Evolutionary conservation across 2,113 vertebrate genomes (phyloP), one percentile per base, ranked within the genome.

Genomic region (Sebastes fasciatus): DNA sequence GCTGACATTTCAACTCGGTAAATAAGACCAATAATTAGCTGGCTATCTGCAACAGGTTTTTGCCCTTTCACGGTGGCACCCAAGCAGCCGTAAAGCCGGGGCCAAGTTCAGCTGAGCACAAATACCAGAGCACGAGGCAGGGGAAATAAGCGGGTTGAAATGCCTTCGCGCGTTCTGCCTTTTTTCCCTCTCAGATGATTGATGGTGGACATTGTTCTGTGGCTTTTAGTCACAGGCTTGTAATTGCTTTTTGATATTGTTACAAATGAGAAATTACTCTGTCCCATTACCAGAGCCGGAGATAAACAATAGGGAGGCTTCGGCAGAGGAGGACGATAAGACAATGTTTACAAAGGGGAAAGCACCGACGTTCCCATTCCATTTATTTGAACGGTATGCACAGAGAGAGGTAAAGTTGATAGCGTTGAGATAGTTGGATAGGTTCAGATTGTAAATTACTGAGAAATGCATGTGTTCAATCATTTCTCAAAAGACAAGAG

Each of bases 171-270:
- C 6, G 72, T 80, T 58, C 55, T 81, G 84, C 78, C 86, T 87
- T 81, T 80, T 86, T 76, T 60, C 17, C 21, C 60, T 65, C 87
- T 68, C 73, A 21, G 34, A 79, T 95, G 95, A 95, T 94, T 92
- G 93, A 95, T 94, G 88, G 90, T 79, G 79, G 89, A 92, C 87
- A 92, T 94, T 95, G 93, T 95, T 94, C 91, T 79, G 80, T 88
- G 86, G 88, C 92, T 95, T 93, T 94, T 93, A 94, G 93, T 94
- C 90, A 87, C 80, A 84, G 71, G 76, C 86, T 89, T 92, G 90
- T 94, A 95, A 94, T 95, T 95, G 93, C 90, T 93, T 94, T 95
- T 95, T 94, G 92, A 95, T 94, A 92, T 94, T 93, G 89, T 92
- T 93, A 94, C 93, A 94, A 95, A 94, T 95, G 93, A 94, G 92